Base-by-base conservation (phyloP, 2,888 invertebrate species). In the Conistra vaccinii region DNA sequence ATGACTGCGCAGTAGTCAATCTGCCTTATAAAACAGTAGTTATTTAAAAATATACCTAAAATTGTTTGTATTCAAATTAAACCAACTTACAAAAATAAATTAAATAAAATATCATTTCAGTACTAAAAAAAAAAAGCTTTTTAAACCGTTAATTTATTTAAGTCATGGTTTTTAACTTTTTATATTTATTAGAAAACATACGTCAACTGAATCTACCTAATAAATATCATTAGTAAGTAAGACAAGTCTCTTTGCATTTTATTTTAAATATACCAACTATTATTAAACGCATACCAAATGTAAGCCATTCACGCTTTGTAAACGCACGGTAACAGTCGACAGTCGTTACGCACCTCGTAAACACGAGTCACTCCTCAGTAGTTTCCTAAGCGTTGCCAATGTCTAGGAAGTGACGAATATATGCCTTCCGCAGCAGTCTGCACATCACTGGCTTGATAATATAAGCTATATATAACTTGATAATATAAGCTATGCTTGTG, bases 321-420 rank as follows among this genome's bases (percentile, higher is more conserved):
- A 78, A 69, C 66, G 67, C 66, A 53, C 42, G 23, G 53, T 61
- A 57, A 42, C 63, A 65, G 55, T 60, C 58, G 66, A 42, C 63
- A 65, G 62, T 57, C 61, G 61, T 83, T 69, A 83, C 35, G 35
- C 71, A 72, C 83, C 80, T 82, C 82, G 76, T 82, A 82, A 82
- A 82, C 76, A 51, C 42, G 51, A 62, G 63, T 69, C 39, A 14
- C 9, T 68, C 62, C 45, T 61, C 60, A 58, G 79, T 79, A 76
- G 39, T 70, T 79, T 58, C 62, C 51, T 62, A 82, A 72, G 53
- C 80, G 76, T 82, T 76, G 62, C 83, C 23, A 76, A 82, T 80
- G 62, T 83, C 70, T 72, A 76, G 71, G 76, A 82, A 83, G 66
- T 75, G 57, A 81, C 65, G 65, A 67, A 79, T 81, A 26, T 67